Conservation (phyloP, 2,797 vertebrate species). For the Hipposideros larvatus region DNA sequence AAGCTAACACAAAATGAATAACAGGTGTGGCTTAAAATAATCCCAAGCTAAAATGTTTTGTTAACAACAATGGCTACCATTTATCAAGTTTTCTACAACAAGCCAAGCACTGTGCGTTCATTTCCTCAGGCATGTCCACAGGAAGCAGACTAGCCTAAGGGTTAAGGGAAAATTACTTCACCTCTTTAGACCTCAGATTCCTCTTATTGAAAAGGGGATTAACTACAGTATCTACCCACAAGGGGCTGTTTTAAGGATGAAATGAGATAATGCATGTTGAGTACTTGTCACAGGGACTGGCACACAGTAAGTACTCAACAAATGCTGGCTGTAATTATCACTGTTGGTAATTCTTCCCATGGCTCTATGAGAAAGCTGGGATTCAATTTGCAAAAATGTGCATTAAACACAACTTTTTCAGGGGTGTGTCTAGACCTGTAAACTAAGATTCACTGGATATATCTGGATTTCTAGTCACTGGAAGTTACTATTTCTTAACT, state of each 20-base stretch:
- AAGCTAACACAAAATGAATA: neutral
- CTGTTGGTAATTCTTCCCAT: neutral
- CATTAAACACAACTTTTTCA: neutral
- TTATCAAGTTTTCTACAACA: neutral
- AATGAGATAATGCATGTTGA: slow-evolving; percentile 28
- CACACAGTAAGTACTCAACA: neutral
- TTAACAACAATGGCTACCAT: neutral
- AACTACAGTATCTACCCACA: slow-evolving; percentile 11
- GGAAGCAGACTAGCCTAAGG: neutral
- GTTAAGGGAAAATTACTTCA: slow-evolving; percentile 40
- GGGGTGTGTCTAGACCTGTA: neutral
- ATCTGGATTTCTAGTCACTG: neutral
- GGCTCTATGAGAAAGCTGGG: neutral
- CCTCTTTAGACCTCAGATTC: slow-evolving; percentile 12
- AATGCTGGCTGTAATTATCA: neutral
- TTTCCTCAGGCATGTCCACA: neutral
- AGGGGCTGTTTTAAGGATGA: slow-evolving; percentile 24
- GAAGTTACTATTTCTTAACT: neutral
- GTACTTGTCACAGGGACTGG: neutral
- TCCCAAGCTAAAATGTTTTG: neutral
- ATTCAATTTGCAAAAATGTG: neutral
- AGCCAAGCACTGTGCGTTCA: neutral
- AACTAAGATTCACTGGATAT: neutral
- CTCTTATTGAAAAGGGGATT: slow-evolving; percentile 46
- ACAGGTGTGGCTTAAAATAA: neutral